A percentile compares a stretch with the other conserved stretches of the same genome.
These are phyloP conservation scores for Hirtodrosophila alboralis DNA, from an alignment of 2,888 invertebrate species.

Conservation along the genomic window DNA sequence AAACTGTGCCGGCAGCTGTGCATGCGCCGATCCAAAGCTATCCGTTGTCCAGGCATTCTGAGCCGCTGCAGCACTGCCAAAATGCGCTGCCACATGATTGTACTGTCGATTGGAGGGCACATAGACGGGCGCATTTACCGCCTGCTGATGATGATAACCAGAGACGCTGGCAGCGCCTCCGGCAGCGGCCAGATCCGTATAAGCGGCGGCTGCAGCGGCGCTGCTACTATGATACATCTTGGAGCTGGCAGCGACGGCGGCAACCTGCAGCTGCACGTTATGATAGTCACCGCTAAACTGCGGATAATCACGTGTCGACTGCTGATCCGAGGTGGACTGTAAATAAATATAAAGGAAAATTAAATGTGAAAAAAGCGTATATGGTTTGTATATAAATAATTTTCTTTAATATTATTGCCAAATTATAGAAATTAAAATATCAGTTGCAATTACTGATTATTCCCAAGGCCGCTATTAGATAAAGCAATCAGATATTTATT, in stretches of 20 bases:
- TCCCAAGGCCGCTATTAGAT: too few species aligned
- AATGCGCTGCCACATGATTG: constrained; percentile 85
- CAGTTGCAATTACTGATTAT: too few species aligned
- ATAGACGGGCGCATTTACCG: constrained; percentile 87
- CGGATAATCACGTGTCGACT: constrained; percentile 70
- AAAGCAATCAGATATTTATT: too few species aligned
- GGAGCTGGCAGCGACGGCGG: constrained; percentile 55
- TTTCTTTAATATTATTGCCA: too few species aligned
- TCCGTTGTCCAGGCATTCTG: constrained; percentile 85
- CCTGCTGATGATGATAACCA: constrained; percentile 82
- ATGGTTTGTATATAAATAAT: too few species aligned
- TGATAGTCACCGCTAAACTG: constrained; percentile 61
- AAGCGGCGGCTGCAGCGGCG: constrained; percentile 70
- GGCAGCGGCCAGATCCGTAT: constrained; percentile 78
- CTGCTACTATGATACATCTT: constrained; percentile 84
- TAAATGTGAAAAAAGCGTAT: too few species aligned
- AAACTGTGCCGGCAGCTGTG: constrained; percentile 87
- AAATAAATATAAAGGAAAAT: constrained; percentile 20
- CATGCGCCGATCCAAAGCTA: constrained; percentile 83
- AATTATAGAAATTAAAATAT: too few species aligned
- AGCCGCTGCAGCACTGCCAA: constrained; percentile 83
- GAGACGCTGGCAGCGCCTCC: constrained; percentile 74
- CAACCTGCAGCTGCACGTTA: constrained; percentile 59
- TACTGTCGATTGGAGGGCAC: constrained; percentile 87
- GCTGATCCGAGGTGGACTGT: constrained; percentile 80